Conservation (phyloP, 2,797 vertebrate species). For the Ataeniobius toweri region DNA sequence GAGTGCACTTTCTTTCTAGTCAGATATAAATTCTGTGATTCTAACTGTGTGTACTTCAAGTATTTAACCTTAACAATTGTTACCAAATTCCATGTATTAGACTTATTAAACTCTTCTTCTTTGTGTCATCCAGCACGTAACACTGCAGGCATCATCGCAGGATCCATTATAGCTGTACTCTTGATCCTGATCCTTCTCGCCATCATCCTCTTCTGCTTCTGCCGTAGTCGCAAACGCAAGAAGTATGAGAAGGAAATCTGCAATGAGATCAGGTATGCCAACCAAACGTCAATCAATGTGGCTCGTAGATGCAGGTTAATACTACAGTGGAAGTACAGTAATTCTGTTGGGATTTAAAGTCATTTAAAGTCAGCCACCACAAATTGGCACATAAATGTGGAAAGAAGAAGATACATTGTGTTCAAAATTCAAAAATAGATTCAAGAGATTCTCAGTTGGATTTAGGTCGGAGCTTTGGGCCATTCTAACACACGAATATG, state of each 20-base stretch:
- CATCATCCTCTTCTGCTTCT: slow-evolving; percentile 88
- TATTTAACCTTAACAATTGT: neutral
- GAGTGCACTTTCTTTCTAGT: neutral
- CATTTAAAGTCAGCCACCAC: neutral
- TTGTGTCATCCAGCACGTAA: slow-evolving; percentile 84
- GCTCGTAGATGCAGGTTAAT: slow-evolving; percentile 4
- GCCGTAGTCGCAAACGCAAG: slow-evolving; percentile 88
- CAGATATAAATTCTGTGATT: neutral
- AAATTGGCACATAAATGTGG: too few relatives aligned
- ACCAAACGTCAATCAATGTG: slow-evolving; percentile 1
- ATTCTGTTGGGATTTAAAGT: neutral
- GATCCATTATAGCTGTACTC: slow-evolving; percentile 84
- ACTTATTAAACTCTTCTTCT: neutral
- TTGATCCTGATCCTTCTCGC: slow-evolving; percentile 85
- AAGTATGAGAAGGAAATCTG: slow-evolving; percentile 98
- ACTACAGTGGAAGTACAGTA: too few relatives aligned
- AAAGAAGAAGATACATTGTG: too few relatives aligned
- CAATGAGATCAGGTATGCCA: slow-evolving; percentile 92
- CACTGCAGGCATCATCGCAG: slow-evolving; percentile 87
- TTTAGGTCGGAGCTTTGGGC: too few relatives aligned
- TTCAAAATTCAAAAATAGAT: too few relatives aligned
- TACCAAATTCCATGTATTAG: neutral
- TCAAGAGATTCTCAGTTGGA: too few relatives aligned
- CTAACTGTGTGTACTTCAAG: neutral
- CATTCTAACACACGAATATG: too few relatives aligned